Evolutionary conservation across 2,888 invertebrate genomes (phyloP), one percentile per base, ranked within the genome.

Genomic region (Drosophila melanosoma): DNA sequence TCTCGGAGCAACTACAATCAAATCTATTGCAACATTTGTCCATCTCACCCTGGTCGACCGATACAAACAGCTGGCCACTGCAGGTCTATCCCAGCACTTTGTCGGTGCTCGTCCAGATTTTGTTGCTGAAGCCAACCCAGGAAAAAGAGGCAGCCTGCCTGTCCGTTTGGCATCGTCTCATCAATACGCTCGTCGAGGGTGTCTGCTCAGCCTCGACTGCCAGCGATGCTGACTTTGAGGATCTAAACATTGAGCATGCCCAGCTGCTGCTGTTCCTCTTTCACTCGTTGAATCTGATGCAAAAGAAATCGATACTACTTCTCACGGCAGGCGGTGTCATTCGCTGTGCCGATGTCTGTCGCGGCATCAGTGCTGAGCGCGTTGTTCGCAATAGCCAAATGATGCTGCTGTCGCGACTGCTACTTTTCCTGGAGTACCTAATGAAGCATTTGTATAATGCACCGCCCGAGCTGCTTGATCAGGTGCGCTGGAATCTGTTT

Each of bases 381-480:
- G 91, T 91, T 0, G 79, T 93, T 8, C 89, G 91, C n/a, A 93
- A 93, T 69, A 92, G 95, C 83, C 98, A 98, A 93, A 94, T 98
- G 45, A 95, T 98, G 91, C 95, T 97, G 91, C 94, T 97, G 3
- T 97, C 98, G 0, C 94, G 99, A 60, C 93, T 99, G 60, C 94
- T 99, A 84, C 94, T 99, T 36, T 94, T 99, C 23, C 95, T 99
- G 76, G 99, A 99, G 91, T 99, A 99, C 91, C 95, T 99, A 77
- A 97, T 99, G 96, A 97, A 97, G 91, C 98, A 98, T 94, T 94
- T 99, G 45, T 99, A 99, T 90, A 98, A 98, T 91, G 98, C 98
- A 0, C 98, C 98, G 0, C 95, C 97, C 26, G 95, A 95, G 23
- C 93, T 98, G 61, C 94, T 98, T 48, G 97, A 97, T 92, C 98